Evolutionary conservation across 1,140 invertebrate species (phyloP).

Genomic region (Pentalonia nigronervosa): DNA sequence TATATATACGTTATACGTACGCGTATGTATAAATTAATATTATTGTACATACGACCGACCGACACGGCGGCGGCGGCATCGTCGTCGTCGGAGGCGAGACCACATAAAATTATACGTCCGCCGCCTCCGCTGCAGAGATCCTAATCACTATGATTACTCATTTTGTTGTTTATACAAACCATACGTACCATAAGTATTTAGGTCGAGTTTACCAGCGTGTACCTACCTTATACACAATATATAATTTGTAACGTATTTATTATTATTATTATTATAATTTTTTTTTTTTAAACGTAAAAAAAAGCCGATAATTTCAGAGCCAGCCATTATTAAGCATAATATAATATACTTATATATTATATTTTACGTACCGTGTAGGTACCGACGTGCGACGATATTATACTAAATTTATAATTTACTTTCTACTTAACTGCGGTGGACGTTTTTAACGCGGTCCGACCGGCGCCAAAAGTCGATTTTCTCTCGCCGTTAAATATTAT

Average conservation of each 20-base stretch:
- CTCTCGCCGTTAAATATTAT: neutral
- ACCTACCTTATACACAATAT: neutral
- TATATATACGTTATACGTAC: no score
- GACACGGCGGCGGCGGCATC: neutral
- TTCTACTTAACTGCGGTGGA: neutral
- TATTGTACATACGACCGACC: neutral
- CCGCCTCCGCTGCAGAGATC: neutral
- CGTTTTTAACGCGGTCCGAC: neutral
- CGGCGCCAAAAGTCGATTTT: slow-evolving; percentile 43
- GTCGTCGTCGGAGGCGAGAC: slow-evolving; percentile 4
- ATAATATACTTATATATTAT: neutral
- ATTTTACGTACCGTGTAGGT: neutral
- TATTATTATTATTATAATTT: slow-evolving; percentile 11
- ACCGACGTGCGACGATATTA: neutral
- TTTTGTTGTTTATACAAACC: slow-evolving; percentile 39
- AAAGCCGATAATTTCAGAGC: neutral
- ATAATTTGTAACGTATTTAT: neutral
- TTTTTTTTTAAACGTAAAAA: neutral
- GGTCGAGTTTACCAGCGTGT: neutral
- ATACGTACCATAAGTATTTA: slow-evolving; percentile 28
- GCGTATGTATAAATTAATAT: neutral
- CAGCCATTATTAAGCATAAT: neutral
- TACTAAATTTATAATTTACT: neutral
- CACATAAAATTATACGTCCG: neutral
- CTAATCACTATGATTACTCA: slow-evolving; percentile 46